phyloP scores from a whole-genome alignment of 2,797 vertebrate species.

The Eremophila alpestris region DNA sequence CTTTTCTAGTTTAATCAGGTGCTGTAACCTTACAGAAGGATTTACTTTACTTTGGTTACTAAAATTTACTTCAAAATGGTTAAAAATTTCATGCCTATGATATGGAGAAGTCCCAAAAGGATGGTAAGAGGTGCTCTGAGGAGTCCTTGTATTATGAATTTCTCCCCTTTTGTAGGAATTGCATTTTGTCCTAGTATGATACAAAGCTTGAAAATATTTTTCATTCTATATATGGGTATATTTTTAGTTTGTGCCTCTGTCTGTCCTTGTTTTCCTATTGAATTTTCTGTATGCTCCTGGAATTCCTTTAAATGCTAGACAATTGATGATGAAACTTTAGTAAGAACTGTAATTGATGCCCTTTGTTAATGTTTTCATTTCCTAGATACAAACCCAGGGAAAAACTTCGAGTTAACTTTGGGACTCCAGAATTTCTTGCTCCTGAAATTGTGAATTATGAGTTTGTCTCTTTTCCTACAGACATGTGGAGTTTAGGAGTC shows the following conservation, averaged over 20 bases:
- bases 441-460: slow-evolving; percentile 99
- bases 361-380: slow-evolving; percentile 38
- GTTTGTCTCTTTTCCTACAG: slow-evolving; percentile 96
- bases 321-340: neutral
- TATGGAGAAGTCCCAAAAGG: neutral
- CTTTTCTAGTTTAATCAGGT: neutral
- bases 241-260: neutral
- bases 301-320: neutral
- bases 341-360: neutral
- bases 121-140: neutral
- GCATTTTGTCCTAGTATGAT: neutral
- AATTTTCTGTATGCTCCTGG: neutral
- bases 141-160: neutral
- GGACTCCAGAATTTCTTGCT: slow-evolving; percentile 96
- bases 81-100: neutral
- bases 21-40: neutral
- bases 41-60: neutral
- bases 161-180: neutral
- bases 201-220: neutral
- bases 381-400: slow-evolving; percentile 94
- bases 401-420: slow-evolving; percentile 95
- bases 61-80: neutral
- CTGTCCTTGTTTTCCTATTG: neutral
- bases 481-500: slow-evolving; percentile 98
- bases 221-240: neutral